Conservation (phyloP, 2,113 vertebrate genomes). For the Cichladusa arquata region DNA sequence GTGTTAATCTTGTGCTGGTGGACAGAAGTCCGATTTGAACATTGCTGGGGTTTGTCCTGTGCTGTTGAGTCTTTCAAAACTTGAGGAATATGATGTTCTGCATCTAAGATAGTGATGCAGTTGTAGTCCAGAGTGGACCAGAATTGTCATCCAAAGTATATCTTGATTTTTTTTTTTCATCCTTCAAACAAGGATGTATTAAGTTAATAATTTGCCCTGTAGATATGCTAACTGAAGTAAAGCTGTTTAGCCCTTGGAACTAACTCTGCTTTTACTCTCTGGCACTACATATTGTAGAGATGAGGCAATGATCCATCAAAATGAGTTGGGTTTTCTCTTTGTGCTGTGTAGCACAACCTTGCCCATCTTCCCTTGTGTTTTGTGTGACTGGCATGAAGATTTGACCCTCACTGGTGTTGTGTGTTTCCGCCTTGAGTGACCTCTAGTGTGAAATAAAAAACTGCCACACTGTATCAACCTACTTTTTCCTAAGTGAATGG, state of each 20-base stretch:
- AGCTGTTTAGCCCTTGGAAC: neutral
- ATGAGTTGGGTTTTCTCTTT: neutral
- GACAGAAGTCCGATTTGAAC: neutral
- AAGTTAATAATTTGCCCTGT: neutral
- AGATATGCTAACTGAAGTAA: neutral
- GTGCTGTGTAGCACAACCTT: neutral
- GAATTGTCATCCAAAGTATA: neutral
- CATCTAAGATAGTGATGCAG: neutral
- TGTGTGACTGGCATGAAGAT: neutral
- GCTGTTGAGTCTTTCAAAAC: neutral
- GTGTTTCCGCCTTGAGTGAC: neutral
- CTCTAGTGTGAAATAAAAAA: neutral
- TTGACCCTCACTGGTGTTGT: neutral
- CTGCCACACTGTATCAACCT: neutral
- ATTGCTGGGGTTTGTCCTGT: neutral
- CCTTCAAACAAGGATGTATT: neutral
- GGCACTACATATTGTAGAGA: accelerated
- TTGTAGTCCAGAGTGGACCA: neutral
- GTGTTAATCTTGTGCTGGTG: neutral
- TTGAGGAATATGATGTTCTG: neutral
- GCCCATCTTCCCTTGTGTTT: neutral
- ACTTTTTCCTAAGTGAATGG: neutral
- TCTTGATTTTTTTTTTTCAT: neutral
- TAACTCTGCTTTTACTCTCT: neutral
- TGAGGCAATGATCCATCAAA: neutral